These are phyloP conservation scores for Marronus borbonicus DNA, from an alignment of 2,888 invertebrate species.

Conservation along the genomic window DNA sequence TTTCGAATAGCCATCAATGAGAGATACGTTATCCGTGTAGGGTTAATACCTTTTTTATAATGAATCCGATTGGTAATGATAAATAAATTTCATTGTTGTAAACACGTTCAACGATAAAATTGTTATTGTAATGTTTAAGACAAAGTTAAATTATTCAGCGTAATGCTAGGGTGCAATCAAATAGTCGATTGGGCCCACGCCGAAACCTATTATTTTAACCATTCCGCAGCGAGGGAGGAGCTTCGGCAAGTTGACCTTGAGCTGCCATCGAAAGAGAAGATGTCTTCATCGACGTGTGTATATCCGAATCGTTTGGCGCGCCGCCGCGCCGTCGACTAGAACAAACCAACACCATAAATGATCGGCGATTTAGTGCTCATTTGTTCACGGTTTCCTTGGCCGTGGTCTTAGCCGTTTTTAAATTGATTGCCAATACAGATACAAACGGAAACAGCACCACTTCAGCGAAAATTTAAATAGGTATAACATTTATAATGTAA, in stretches of 20 bases:
- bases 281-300: conserved; percentile 64
- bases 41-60: too few species aligned
- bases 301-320: conserved; percentile 33
- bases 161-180: background rate
- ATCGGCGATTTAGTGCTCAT: conserved; percentile 52
- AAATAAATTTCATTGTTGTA: too few species aligned
- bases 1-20: too few species aligned
- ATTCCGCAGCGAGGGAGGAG: conserved; percentile 54
- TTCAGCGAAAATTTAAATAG: conserved; percentile 1
- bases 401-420: conserved; percentile 8
- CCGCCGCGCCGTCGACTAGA: conserved; percentile 52
- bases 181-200: conserved; percentile 37
- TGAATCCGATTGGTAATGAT: too few species aligned
- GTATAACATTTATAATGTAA: conserved; percentile 15
- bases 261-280: conserved; percentile 66
- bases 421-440: conserved; percentile 26
- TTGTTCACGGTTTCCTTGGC: conserved; percentile 30
- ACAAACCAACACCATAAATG: conserved; percentile 54
- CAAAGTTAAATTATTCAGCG: conserved; percentile 25
- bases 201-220: conserved; percentile 63
- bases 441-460: conserved; percentile 7
- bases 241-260: conserved; percentile 65
- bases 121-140: background rate
- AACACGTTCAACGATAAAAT: too few species aligned
- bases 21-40: too few species aligned